Conservation (phyloP, 2,113 vertebrate genomes). For the Bubo scandiacus region DNA sequence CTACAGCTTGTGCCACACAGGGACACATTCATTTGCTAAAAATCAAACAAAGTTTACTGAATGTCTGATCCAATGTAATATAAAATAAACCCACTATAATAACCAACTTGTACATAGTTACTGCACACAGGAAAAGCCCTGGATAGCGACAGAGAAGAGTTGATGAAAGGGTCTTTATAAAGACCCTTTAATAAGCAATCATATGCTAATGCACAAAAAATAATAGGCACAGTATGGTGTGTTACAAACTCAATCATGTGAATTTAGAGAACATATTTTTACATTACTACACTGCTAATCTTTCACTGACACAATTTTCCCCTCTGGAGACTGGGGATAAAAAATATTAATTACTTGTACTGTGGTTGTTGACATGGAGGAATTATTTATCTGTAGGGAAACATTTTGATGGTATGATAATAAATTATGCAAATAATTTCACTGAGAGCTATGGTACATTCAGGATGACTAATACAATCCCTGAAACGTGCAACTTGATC, state of each 20-base stretch:
- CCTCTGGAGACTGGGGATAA: neutral
- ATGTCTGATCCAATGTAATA: neutral
- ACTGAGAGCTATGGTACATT: neutral
- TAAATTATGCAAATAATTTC: neutral
- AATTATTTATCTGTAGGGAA: neutral
- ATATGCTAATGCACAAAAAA: neutral
- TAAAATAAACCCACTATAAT: neutral
- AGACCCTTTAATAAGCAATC: neutral
- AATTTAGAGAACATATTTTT: slow-evolving; percentile 18
- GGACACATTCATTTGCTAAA: slow-evolving; percentile 2
- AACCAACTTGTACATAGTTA: neutral
- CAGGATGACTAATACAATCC: neutral
- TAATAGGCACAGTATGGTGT: neutral
- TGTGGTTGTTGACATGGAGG: neutral
- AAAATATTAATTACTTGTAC: neutral
- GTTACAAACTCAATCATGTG: neutral
- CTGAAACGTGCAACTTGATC: neutral
- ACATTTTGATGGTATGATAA: neutral
- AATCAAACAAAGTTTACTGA: slow-evolving; percentile 8
- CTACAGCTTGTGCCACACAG: neutral
- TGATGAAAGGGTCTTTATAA: neutral
- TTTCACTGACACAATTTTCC: slow-evolving; percentile 9
- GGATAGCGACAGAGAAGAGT: neutral
- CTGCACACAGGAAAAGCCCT: slow-evolving; percentile 5
- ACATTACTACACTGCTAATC: neutral